phyloP scores from a whole-genome alignment of 2,888 invertebrate genomes.

The Scelioninae gen. 2 region DNA sequence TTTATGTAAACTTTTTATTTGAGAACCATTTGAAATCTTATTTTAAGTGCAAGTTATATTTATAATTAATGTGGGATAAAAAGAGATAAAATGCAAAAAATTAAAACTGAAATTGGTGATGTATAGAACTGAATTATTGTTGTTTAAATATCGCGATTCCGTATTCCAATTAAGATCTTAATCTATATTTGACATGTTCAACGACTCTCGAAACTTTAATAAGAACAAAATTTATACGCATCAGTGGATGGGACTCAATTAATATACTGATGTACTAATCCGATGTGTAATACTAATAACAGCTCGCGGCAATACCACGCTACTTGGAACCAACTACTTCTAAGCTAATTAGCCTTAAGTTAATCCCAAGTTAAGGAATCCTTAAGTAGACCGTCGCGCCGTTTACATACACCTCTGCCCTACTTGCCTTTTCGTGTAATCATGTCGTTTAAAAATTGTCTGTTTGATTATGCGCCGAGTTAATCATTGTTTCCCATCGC shows the following conservation, averaged over 20 bases:
- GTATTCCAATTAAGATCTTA: constrained; percentile 45
- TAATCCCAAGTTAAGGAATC: constrained; percentile 74
- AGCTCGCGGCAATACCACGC: constrained; percentile 71
- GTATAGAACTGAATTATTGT: no score
- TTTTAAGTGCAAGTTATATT: no score
- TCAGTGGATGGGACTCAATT: constrained; percentile 55
- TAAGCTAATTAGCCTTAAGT: constrained; percentile 75
- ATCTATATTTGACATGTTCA: constrained; percentile 54
- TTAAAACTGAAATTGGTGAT: no score
- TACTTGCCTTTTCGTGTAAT: constrained; percentile 22
- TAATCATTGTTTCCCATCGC: constrained; percentile 10
- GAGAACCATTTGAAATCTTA: no score
- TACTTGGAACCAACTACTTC: constrained; percentile 68
- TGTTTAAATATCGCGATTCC: no score
- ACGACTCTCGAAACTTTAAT: constrained; percentile 57
- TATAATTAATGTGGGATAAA: no score
- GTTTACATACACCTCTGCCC: constrained; percentile 61
- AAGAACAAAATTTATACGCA: constrained; percentile 56
- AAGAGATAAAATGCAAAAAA: no score
- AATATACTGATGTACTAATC: constrained; percentile 67
- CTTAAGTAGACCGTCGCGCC: constrained; percentile 69
- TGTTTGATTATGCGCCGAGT: constrained; percentile 15
- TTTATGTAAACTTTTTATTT: no score
- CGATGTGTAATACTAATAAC: constrained; percentile 72
- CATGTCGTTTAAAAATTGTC: constrained; percentile 21